phyloP scores from a whole-genome alignment of 2,113 vertebrate species.

The Prunella himalayana region DNA sequence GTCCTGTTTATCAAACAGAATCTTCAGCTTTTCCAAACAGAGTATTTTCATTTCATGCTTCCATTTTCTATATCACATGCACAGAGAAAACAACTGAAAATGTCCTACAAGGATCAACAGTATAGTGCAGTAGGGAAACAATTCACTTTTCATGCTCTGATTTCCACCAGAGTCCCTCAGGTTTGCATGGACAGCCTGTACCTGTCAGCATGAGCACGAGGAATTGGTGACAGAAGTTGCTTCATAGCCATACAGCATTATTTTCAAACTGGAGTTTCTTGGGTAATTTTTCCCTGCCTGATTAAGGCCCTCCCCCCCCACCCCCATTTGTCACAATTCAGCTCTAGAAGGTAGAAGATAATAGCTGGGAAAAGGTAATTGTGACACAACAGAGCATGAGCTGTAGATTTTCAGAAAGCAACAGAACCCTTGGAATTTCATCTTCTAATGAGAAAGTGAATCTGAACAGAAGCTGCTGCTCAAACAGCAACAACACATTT shows the following conservation, averaged over 20 bases:
- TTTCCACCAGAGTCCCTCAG: background rate
- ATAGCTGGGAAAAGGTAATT: background rate
- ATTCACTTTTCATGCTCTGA: background rate
- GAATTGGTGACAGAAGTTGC: background rate
- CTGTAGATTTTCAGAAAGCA: background rate
- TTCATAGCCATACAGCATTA: background rate
- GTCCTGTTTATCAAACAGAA: conserved; percentile 42
- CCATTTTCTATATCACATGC: background rate
- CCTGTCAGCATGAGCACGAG: background rate
- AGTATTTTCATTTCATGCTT: conserved; percentile 36
- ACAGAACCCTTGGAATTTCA: background rate
- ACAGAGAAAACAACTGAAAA: conserved; percentile 1
- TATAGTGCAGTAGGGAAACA: background rate
- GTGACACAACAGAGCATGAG: background rate
- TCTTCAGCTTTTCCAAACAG: conserved; percentile 39
- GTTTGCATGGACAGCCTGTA: background rate
- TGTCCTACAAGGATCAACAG: background rate
- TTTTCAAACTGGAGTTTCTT: background rate
- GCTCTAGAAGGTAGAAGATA: background rate
- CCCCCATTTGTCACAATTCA: background rate
- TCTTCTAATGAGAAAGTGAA: background rate
- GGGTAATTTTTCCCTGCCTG: background rate
- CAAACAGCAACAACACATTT: background rate
- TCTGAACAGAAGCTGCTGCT: background rate
- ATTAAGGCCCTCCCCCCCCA: background rate